Conservation (phyloP, 2,113 vertebrate species). For the Polyodon spathula region DNA sequence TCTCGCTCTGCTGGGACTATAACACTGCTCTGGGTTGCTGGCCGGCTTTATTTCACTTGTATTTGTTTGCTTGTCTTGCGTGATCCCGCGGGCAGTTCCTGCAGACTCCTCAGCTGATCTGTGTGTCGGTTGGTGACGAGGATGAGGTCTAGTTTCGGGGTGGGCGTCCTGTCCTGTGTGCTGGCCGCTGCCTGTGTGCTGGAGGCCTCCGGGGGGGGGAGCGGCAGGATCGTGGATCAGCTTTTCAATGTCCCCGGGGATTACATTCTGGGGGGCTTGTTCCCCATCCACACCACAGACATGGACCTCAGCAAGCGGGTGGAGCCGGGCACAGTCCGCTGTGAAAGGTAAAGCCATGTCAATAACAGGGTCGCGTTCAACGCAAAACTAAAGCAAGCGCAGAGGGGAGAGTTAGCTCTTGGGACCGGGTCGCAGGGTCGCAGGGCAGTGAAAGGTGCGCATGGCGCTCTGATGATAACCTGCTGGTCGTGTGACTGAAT, state of each 20-base stretch:
- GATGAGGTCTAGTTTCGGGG: not conserved
- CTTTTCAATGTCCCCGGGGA: slow-evolving; percentile 62
- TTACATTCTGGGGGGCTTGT: slow-evolving; percentile 73
- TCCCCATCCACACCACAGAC: slow-evolving; percentile 55
- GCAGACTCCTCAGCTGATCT: not conserved
- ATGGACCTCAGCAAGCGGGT: slow-evolving; percentile 28
- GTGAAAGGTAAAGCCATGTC: slow-evolving; percentile 55
- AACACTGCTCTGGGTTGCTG: not conserved
- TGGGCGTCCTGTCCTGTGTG: slow-evolving; percentile 19
- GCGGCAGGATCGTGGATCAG: slow-evolving; percentile 31
- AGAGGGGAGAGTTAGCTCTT: too few species aligned
- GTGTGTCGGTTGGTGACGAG: not conserved
- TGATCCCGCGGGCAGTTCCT: too few species aligned
- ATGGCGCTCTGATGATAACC: too few species aligned
- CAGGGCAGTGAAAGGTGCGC: too few species aligned
- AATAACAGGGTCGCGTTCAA: not conserved
- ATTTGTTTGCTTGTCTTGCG: not conserved
- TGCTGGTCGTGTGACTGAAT: too few species aligned
- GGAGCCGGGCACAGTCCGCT: slow-evolving; percentile 39
- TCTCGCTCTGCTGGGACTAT: too few species aligned
- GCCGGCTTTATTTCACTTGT: not conserved
- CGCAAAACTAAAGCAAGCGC: not conserved
- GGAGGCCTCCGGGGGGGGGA: slow-evolving; percentile 30
- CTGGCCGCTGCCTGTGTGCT: slow-evolving; percentile 14
- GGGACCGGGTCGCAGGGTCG: too few species aligned